Evolutionary conservation across 2,888 invertebrate genomes (phyloP).

Genomic region (Hedychridium roseum): DNA sequence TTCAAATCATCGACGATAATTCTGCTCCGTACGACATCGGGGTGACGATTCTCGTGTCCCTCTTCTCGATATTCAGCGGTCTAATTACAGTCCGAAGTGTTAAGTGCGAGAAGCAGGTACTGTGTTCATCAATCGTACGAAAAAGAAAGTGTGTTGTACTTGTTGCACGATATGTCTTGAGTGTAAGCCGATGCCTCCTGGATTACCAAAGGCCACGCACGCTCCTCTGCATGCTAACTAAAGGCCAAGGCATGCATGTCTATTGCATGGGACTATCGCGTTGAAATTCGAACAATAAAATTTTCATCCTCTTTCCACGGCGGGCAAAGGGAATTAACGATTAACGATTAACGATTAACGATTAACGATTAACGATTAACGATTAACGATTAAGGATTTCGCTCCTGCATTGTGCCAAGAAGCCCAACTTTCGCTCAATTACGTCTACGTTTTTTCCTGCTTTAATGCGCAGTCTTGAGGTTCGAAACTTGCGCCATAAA

Average conservation of each 20-base stretch:
- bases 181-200: conserved; percentile 44
- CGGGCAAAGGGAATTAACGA: too few relatives aligned
- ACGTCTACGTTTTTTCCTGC: not conserved
- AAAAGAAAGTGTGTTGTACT: conserved; percentile 39
- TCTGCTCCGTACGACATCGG: conserved; percentile 16
- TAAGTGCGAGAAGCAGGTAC: conserved; percentile 44
- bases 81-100: conserved; percentile 26
- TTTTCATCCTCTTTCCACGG: conserved; percentile 4
- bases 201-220: conserved; percentile 4
- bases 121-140: conserved; percentile 35
- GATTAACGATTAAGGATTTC: conserved; percentile 20
- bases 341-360: too few relatives aligned
- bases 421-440: conserved; percentile 6
- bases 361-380: too few relatives aligned
- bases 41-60: too few relatives aligned
- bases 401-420: conserved; percentile 33
- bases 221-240: not conserved
- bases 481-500: too few relatives aligned
- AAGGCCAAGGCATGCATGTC: not conserved
- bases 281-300: too few relatives aligned
- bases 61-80: conserved; percentile 8
- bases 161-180: conserved; percentile 53
- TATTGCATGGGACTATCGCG: not conserved
- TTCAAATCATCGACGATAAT: not conserved
- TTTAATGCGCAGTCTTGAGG: too few relatives aligned